Evolutionary conservation across 2,888 invertebrate genomes (phyloP).

Genomic region (Ferdinandea cuprea): DNA sequence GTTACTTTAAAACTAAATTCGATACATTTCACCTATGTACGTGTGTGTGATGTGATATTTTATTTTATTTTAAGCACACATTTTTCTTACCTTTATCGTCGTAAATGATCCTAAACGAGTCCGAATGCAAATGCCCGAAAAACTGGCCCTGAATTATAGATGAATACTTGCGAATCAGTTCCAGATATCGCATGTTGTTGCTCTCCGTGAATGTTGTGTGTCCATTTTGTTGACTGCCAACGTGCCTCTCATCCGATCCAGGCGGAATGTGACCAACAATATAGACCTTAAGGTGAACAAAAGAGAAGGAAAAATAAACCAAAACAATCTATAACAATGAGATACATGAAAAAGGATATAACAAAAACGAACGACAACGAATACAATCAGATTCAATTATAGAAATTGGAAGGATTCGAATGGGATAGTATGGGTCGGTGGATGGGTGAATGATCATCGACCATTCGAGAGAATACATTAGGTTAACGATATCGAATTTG

Average conservation of each 20-base stretch:
- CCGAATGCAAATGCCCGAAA: constrained; percentile 96
- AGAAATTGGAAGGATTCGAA: constrained; percentile 64
- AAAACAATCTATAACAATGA: constrained; percentile 36
- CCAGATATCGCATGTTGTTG: constrained; percentile 90
- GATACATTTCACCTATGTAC: neutral
- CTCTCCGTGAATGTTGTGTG: constrained; percentile 87
- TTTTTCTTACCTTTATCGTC: constrained; percentile 88
- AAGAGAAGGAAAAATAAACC: constrained; percentile 27
- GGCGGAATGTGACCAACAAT: constrained; percentile 96
- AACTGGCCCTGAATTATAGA: constrained; percentile 95
- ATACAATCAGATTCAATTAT: constrained; percentile 67
- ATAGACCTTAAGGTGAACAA: constrained; percentile 88
- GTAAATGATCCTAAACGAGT: constrained; percentile 94
- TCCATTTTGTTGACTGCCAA: constrained; percentile 86
- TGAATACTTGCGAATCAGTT: constrained; percentile 89
- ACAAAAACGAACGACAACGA: constrained; percentile 33
- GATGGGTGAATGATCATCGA: neutral
- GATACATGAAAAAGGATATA: constrained; percentile 36
- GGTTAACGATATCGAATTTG: constrained; percentile 60
- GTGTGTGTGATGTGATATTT: neutral
- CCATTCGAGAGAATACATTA: constrained; percentile 48
- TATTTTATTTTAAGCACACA: constrained; percentile 48
- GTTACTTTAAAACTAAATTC: neutral
- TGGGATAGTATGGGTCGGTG: neutral
- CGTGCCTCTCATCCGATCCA: constrained; percentile 91